A percentile compares a stretch with the other conserved stretches of the same genome.
These are phyloP conservation scores for Himalopsyche japonica DNA, from an alignment of 2,888 invertebrate genomes.

Conservation along the genomic window DNA sequence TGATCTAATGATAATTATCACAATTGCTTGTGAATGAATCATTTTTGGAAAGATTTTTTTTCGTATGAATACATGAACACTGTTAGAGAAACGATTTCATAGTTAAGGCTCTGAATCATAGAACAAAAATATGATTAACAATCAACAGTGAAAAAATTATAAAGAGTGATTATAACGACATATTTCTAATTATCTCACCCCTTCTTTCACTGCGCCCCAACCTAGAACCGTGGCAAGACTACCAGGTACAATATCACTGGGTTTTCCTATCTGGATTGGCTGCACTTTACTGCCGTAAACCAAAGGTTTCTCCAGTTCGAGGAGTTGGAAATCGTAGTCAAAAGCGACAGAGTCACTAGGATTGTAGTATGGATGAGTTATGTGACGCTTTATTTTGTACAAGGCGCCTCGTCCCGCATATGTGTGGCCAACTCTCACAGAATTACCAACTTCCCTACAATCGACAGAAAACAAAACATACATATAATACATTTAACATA, in stretches of 20 bases:
- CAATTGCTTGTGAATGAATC: too few relatives aligned
- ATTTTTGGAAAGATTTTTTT: too few relatives aligned
- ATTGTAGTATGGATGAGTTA: slow-evolving; percentile 22
- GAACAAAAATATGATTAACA: too few relatives aligned
- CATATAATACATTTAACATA: too few relatives aligned
- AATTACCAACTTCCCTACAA: background rate
- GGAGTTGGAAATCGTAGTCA: slow-evolving; percentile 34
- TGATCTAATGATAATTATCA: too few relatives aligned
- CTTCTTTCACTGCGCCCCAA: slow-evolving; percentile 49
- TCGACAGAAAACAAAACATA: background rate
- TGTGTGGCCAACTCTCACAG: background rate
- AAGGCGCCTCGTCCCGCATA: background rate
- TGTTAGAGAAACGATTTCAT: too few relatives aligned
- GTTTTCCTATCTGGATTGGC: slow-evolving; percentile 51
- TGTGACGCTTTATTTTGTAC: slow-evolving; percentile 9
- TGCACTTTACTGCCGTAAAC: slow-evolving; percentile 49
- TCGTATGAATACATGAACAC: too few relatives aligned
- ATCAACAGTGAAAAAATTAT: too few relatives aligned
- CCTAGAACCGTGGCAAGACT: slow-evolving; percentile 54
- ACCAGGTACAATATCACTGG: slow-evolving; percentile 54
- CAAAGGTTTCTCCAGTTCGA: slow-evolving; percentile 44
- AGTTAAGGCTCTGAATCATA: too few relatives aligned
- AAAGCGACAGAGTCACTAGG: background rate
- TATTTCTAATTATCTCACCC: too few relatives aligned
- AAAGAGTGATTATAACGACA: too few relatives aligned